These are phyloP conservation scores for Nipponia nippon DNA, from an alignment of 2,113 vertebrate genomes.

Conservation along the genomic window DNA sequence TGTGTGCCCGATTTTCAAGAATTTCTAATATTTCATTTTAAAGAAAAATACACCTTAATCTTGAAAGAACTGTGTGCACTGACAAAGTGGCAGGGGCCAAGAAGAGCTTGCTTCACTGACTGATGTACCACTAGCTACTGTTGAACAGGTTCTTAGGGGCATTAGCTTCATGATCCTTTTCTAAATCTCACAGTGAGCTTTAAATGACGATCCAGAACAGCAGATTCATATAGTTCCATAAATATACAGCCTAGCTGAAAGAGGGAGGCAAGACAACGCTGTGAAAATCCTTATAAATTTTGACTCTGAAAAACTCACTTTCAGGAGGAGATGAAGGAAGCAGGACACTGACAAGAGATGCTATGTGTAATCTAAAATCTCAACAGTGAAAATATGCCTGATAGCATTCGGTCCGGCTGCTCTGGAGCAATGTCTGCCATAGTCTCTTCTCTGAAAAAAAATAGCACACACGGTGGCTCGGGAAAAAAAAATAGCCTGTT, in stretches of 20 bases:
- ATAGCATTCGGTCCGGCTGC: neutral
- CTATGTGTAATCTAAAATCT: neutral
- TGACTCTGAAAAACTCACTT: neutral
- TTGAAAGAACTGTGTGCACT: constrained; percentile 4
- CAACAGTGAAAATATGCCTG: neutral
- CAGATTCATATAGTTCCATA: neutral
- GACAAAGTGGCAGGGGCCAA: neutral
- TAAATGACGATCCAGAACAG: constrained; percentile 25
- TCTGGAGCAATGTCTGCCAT: neutral
- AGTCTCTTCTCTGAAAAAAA: neutral
- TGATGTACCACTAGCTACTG: neutral
- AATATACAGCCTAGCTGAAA: neutral
- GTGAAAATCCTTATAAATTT: neutral
- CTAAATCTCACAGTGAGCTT: neutral
- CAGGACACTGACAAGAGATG: neutral
- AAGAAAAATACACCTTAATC: constrained; percentile 31
- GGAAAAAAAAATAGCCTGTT: neutral
- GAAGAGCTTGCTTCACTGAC: neutral
- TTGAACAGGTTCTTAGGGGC: neutral
- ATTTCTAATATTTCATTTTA: constrained; percentile 61
- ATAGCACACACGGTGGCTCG: rapidly evolving
- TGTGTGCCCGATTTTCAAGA: constrained; percentile 40
- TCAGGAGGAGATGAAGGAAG: neutral
- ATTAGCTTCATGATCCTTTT: neutral
- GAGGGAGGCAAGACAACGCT: neutral